These are phyloP conservation scores for Drosophila nigricruria DNA, from an alignment of 2,888 invertebrate species.

Conservation along the genomic window DNA sequence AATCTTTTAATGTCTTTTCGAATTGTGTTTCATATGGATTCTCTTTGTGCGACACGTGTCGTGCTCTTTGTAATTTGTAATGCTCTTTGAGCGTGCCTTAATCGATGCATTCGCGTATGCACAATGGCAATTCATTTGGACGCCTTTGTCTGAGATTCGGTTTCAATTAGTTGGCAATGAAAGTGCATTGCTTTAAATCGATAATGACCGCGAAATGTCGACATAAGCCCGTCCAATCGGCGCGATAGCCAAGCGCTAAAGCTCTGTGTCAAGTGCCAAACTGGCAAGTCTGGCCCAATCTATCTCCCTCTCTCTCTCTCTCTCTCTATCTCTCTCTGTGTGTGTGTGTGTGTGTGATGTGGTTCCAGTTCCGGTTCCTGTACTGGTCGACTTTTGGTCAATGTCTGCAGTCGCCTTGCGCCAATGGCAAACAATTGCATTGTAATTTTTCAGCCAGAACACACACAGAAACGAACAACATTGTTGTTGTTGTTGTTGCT, in stretches of 20 bases:
- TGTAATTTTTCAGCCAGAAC: slow-evolving; percentile 62
- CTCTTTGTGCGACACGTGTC: background rate
- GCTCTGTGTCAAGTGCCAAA: slow-evolving; percentile 12
- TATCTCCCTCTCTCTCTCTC: background rate
- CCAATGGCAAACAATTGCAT: slow-evolving; percentile 74
- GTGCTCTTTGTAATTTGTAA: background rate
- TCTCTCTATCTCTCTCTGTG: background rate
- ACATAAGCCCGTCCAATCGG: background rate
- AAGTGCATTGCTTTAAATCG: slow-evolving; percentile 31
- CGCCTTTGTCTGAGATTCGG: slow-evolving; percentile 18
- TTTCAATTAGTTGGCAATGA: slow-evolving; percentile 29
- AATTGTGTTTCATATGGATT: background rate
- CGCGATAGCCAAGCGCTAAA: background rate
- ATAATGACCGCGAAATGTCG: slow-evolving; percentile 27
- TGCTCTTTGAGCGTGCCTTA: slow-evolving; percentile 10
- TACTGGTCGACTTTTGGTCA: slow-evolving; percentile 39
- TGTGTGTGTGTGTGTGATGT: slow-evolving; percentile 15
- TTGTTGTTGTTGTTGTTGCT: slow-evolving; percentile 21
- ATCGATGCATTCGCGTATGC: background rate
- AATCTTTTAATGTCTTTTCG: background rate
- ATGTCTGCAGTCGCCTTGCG: slow-evolving; percentile 25
- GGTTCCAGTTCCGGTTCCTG: slow-evolving; percentile 35
- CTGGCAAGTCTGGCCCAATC: slow-evolving; percentile 9
- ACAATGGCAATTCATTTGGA: slow-evolving; percentile 12
- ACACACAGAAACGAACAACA: slow-evolving; percentile 5